Evolutionary conservation across 2,888 invertebrate species (phyloP).

Genomic region (Neria commutata): DNA sequence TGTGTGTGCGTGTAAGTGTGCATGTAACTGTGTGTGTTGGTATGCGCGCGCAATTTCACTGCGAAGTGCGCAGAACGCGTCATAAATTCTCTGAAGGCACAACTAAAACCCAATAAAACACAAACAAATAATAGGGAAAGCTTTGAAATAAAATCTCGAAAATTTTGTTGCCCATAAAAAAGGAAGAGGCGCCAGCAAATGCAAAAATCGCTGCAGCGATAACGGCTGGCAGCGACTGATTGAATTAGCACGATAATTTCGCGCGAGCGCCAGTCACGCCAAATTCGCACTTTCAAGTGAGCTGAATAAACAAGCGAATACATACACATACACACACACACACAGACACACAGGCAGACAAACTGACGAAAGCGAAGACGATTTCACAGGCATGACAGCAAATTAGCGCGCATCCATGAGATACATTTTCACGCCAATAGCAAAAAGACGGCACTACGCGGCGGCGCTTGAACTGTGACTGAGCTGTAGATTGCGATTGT

Average conservation of each 20-base stretch:
- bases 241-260: slow-evolving; percentile 10
- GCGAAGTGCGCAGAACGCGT: too few species aligned
- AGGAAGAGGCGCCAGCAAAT: not conserved
- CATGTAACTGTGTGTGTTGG: not conserved
- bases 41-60: too few species aligned
- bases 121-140: slow-evolving; percentile 4
- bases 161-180: not conserved
- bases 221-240: not conserved
- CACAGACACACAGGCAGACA: not conserved
- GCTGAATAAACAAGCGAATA: not conserved
- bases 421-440: slow-evolving; percentile 22
- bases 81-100: not conserved
- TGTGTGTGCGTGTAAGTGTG: not conserved
- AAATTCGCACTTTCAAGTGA: not conserved
- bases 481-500: too few species aligned
- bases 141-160: not conserved
- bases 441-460: too few species aligned
- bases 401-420: slow-evolving; percentile 17
- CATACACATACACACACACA: not conserved
- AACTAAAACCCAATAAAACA: slow-evolving; percentile 7
- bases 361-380: not conserved
- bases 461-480: not conserved
- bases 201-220: slow-evolving; percentile 4
- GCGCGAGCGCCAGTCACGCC: slow-evolving; percentile 10
- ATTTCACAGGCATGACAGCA: not conserved